These are phyloP conservation scores for Stegastes partitus DNA, from an alignment of 2,113 vertebrate species.

Conservation along the genomic window DNA sequence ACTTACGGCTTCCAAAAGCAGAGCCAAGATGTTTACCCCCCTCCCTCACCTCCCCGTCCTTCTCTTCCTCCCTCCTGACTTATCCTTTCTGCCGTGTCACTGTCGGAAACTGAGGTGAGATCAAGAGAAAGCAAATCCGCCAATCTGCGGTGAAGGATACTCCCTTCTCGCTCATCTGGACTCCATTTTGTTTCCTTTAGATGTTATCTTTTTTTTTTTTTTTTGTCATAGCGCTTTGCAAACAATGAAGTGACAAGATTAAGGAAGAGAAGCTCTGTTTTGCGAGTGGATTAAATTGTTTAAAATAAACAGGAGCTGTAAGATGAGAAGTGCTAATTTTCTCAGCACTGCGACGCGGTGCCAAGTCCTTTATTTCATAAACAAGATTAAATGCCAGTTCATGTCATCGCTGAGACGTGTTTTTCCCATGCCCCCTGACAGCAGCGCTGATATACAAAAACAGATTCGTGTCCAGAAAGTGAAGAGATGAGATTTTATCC, in stretches of 20 bases:
- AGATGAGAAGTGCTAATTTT: slow-evolving; percentile 62
- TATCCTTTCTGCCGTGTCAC: slow-evolving; percentile 56
- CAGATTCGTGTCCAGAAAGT: slow-evolving; percentile 24
- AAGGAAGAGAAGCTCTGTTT: slow-evolving; percentile 37
- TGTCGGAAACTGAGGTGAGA: slow-evolving; percentile 67
- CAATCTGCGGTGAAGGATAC: slow-evolving; percentile 30
- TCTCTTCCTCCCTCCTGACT: slow-evolving; percentile 2
- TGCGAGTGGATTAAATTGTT: slow-evolving; percentile 53
- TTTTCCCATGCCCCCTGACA: slow-evolving; percentile 60
- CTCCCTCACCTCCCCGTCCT: background rate
- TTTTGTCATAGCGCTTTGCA: slow-evolving; percentile 39
- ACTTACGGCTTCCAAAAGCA: slow-evolving; percentile 50
- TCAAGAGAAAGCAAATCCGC: slow-evolving; percentile 54
- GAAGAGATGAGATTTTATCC: slow-evolving; percentile 30
- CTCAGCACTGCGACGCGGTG: slow-evolving; percentile 29
- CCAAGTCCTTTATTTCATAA: slow-evolving; percentile 64
- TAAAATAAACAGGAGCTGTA: slow-evolving; percentile 64
- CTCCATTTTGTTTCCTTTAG: slow-evolving; percentile 69
- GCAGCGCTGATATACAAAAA: slow-evolving; percentile 39
- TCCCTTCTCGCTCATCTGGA: slow-evolving; percentile 57
- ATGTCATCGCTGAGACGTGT: slow-evolving; percentile 51
- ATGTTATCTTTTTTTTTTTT: slow-evolving; percentile 56
- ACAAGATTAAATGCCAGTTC: slow-evolving; percentile 58
- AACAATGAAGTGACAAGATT: slow-evolving; percentile 61
- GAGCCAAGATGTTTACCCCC: slow-evolving; percentile 42